These are phyloP conservation scores for Pectinophora gossypiella DNA, from an alignment of 1,140 invertebrate species.

Conservation along the genomic window DNA sequence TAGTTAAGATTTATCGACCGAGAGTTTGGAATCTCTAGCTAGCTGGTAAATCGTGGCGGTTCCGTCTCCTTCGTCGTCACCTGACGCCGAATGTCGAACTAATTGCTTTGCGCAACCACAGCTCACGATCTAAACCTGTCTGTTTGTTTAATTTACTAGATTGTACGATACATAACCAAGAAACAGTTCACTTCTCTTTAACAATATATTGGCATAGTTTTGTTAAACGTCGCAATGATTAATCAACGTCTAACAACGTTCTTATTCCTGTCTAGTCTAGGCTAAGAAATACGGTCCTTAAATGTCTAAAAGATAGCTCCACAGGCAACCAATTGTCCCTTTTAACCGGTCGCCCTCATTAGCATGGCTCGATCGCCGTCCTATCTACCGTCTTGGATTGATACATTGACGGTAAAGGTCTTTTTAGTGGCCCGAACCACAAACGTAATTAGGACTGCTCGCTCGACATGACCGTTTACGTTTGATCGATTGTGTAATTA, in stretches of 20 bases:
- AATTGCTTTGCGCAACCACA: slow-evolving; percentile 47
- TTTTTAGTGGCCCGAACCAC: slow-evolving; percentile 36
- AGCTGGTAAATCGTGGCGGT: not conserved
- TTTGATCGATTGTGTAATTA: slow-evolving; percentile 23
- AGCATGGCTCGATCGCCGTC: slow-evolving; percentile 52
- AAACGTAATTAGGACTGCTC: slow-evolving; percentile 44
- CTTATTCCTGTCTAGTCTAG: slow-evolving; percentile 25
- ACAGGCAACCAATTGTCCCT: slow-evolving; percentile 53
- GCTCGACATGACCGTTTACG: slow-evolving; percentile 16
- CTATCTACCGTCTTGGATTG: slow-evolving; percentile 58
- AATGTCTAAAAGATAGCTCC: slow-evolving; percentile 50
- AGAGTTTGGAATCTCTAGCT: not conserved
- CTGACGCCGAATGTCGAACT: slow-evolving; percentile 43
- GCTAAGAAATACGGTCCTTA: slow-evolving; percentile 48
- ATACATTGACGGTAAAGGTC: slow-evolving; percentile 61
- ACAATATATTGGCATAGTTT: too few species aligned
- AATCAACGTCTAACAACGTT: slow-evolving; percentile 41
- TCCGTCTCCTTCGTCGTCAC: not conserved
- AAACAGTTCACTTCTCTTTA: not conserved
- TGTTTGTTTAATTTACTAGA: slow-evolving; percentile 55
- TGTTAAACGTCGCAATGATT: slow-evolving; percentile 21
- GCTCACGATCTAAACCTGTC: slow-evolving; percentile 34
- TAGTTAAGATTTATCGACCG: not conserved
- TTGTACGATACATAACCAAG: too few species aligned
- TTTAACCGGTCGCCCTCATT: slow-evolving; percentile 57